Evolutionary conservation across 2,888 invertebrate genomes (phyloP).

Genomic region (Agrochola litura): DNA sequence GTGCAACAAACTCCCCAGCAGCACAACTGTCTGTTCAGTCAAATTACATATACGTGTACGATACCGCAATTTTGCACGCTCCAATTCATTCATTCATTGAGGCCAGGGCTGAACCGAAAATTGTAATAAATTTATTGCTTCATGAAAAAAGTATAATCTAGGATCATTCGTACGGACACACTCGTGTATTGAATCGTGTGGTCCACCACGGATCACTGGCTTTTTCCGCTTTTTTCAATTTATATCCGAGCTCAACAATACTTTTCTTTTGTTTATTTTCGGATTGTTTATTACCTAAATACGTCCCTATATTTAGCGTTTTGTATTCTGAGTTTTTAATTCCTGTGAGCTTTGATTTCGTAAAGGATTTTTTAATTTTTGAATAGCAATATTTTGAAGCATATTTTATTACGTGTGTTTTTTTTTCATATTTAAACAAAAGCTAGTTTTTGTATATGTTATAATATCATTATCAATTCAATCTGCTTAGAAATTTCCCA

Average conservation of each 20-base stretch:
- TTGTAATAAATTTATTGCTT: conserved; percentile 49
- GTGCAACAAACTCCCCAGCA: neutral
- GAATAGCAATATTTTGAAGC: neutral
- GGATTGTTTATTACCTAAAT: conserved; percentile 24
- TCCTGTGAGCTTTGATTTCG: conserved; percentile 23
- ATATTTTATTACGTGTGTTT: neutral
- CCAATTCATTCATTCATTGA: conserved; percentile 46
- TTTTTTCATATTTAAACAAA: neutral
- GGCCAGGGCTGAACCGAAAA: conserved; percentile 28
- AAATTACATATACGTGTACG: conserved; percentile 29
- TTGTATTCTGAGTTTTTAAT: conserved; percentile 19
- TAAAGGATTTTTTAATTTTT: conserved; percentile 15
- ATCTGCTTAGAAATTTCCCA: no score
- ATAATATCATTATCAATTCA: no score
- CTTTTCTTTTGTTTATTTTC: conserved; percentile 28
- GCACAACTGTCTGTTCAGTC: neutral
- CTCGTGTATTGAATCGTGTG: conserved; percentile 52
- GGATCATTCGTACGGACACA: conserved; percentile 42
- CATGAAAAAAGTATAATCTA: conserved; percentile 52
- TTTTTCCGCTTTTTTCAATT: conserved; percentile 46
- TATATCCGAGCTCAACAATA: conserved; percentile 24
- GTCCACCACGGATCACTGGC: conserved; percentile 46
- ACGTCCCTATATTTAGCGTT: conserved; percentile 16
- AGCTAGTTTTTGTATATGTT: neutral
- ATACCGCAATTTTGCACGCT: conserved; percentile 38